phyloP scores from a whole-genome alignment of 1,140 invertebrate genomes.

The Macrobrachium nipponense region DNA sequence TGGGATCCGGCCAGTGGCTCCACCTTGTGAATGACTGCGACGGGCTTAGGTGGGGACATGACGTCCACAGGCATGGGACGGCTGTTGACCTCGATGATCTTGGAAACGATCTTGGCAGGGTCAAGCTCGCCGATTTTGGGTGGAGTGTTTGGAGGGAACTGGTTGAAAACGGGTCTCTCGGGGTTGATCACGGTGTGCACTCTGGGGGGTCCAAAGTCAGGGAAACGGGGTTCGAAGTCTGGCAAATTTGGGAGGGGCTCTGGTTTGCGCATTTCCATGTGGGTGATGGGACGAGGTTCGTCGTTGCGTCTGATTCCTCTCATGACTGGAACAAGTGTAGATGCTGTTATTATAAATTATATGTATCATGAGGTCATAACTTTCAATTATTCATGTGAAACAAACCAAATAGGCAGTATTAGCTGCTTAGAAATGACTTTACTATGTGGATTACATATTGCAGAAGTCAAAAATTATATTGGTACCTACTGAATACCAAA shows the following conservation, averaged over 20 bases:
- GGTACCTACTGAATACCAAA: no score
- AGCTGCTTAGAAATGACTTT: no score
- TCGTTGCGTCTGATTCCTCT: not conserved
- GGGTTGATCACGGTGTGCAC: conserved; percentile 37
- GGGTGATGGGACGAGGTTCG: conserved; percentile 32
- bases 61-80: conserved; percentile 13
- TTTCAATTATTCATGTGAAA: no score
- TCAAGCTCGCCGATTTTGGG: not conserved
- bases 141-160: conserved; percentile 7
- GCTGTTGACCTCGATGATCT: not conserved
- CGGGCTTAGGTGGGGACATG: conserved; percentile 31
- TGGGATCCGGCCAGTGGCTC: conserved; percentile 3
- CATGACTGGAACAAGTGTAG: not conserved
- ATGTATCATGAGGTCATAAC: not conserved
- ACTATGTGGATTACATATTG: no score
- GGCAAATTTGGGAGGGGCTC: not conserved
- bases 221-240: not conserved
- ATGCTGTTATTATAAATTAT: not conserved
- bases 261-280: conserved; percentile 46
- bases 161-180: not conserved
- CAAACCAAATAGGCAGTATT: no score
- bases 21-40: conserved; percentile 16
- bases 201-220: conserved; percentile 39
- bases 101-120: not conserved
- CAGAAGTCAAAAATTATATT: no score